Percentiles rank a stretch among this genome's conserved stretches.
These are phyloP conservation scores for Trichonephila inaurata DNA, from an alignment of 1,140 invertebrate species.

Conservation along the genomic window DNA sequence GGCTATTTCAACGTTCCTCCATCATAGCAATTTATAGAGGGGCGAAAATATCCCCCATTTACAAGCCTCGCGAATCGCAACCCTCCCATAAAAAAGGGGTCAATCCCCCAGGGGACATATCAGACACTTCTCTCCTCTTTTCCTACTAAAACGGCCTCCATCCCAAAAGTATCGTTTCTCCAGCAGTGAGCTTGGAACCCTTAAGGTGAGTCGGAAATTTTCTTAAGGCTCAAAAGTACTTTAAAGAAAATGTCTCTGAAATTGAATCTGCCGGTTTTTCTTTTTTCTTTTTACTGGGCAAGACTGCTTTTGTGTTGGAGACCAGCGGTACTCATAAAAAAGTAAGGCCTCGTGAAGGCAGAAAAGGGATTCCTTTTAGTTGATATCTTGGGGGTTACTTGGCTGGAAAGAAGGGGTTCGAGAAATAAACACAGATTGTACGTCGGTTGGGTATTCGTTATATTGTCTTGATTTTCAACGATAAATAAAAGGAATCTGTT, in stretches of 20 bases:
- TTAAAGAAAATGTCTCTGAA: slow-evolving; percentile 13
- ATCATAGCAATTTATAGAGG: slow-evolving; percentile 26
- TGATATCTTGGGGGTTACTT: too few relatives aligned
- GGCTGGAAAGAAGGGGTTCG: too few relatives aligned
- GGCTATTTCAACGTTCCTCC: background rate
- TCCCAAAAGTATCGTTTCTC: background rate
- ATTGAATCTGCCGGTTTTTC: background rate
- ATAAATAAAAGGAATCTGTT: too few relatives aligned
- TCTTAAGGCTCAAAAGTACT: slow-evolving; percentile 39
- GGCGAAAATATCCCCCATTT: slow-evolving; percentile 31
- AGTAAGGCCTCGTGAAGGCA: background rate
- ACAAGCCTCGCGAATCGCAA: background rate
- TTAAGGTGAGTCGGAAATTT: background rate
- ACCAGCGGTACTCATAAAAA: background rate
- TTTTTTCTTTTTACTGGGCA: background rate
- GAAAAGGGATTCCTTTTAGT: background rate
- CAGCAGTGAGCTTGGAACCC: background rate
- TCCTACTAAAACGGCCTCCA: slow-evolving; percentile 25
- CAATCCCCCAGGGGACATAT: slow-evolving; percentile 15
- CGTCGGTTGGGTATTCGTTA: too few relatives aligned
- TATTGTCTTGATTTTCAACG: too few relatives aligned
- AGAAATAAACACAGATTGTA: too few relatives aligned
- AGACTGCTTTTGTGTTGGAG: background rate
- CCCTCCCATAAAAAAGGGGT: slow-evolving; percentile 21
- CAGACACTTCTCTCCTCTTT: background rate